phyloP scores from a whole-genome alignment of 2,113 vertebrate genomes.

The Craseonycteris thonglongyai region DNA sequence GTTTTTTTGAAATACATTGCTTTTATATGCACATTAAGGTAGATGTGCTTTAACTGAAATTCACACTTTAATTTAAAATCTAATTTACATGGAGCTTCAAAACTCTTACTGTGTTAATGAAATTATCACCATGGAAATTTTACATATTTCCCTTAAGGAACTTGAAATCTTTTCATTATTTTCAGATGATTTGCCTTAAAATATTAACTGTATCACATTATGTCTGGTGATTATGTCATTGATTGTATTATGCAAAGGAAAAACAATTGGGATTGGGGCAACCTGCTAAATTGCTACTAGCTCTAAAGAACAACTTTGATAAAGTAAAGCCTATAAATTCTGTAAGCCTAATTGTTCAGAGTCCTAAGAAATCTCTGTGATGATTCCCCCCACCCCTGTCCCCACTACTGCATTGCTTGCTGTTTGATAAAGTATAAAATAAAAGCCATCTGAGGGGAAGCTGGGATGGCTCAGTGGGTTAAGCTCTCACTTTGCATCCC shows the following conservation, averaged over 20 bases:
- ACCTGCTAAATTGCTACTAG: background rate
- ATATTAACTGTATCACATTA: constrained; percentile 3
- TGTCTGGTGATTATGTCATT: constrained; percentile 6
- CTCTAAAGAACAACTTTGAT: background rate
- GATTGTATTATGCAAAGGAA: background rate
- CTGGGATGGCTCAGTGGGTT: too few relatives aligned
- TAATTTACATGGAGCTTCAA: constrained; percentile 6
- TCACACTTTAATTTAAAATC: constrained; percentile 23
- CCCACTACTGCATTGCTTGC: background rate
- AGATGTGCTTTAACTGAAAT: background rate
- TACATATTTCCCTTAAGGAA: constrained; percentile 31
- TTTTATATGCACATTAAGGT: background rate
- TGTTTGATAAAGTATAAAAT: background rate
- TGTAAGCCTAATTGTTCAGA: background rate
- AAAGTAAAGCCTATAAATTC: background rate
- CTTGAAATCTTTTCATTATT: constrained; percentile 20
- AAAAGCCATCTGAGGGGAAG: background rate
- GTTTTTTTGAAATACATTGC: background rate
- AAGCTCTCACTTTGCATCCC: too few relatives aligned
- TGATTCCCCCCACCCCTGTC: background rate
- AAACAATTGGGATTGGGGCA: background rate
- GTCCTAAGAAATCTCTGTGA: background rate
- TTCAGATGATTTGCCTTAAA: constrained; percentile 7
- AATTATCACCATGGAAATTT: constrained; percentile 23
- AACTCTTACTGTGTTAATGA: constrained; percentile 17